Conservation (phyloP, 2,797 vertebrate species). For the Gymnoscopelus braueri region DNA sequence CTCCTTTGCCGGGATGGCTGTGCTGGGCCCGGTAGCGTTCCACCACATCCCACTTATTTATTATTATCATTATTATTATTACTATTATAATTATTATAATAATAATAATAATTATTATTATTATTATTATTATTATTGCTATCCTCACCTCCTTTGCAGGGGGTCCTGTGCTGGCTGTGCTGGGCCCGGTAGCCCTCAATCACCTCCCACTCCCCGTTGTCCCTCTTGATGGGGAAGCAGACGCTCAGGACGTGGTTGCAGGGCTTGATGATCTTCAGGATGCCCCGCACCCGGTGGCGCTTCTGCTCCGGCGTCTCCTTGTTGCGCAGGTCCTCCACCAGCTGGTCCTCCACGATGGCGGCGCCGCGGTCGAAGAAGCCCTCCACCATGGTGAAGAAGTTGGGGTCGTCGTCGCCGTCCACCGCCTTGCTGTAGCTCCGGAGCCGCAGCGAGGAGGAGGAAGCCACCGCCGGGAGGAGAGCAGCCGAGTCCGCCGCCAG, state of each 20-base stretch:
- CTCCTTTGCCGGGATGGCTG: too few species aligned
- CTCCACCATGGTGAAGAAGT: conserved; percentile 97
- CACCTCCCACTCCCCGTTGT: conserved; percentile 95
- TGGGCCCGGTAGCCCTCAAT: conserved; percentile 94
- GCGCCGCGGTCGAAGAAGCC: conserved; percentile 95
- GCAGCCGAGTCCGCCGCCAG: conserved; percentile 70
- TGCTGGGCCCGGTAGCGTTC: too few species aligned
- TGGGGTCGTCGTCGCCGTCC: conserved; percentile 86
- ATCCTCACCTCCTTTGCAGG: conserved; percentile 93
- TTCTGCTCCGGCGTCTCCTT: conserved; percentile 89
- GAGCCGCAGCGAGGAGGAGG: conserved; percentile 67
- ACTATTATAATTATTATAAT: too few species aligned
- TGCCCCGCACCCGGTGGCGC: conserved; percentile 89
- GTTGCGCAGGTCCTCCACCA: conserved; percentile 88
- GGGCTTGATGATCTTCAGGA: conserved; percentile 94
- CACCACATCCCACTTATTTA: too few species aligned
- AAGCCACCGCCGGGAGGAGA: conserved; percentile 57
- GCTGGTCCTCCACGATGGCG: conserved; percentile 92
- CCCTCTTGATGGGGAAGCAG: conserved; percentile 91
- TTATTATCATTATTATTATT: too few species aligned
- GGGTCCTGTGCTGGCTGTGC: conserved; percentile 96
- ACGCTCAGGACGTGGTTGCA: conserved; percentile 95
- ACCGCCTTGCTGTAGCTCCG: conserved; percentile 88
- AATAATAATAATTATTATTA: too few species aligned
- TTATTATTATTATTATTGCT: background rate